Evolutionary conservation across 2,113 vertebrate genomes (phyloP), one percentile per base, ranked within the genome.

Genomic region (Pygoscelis adeliae): DNA sequence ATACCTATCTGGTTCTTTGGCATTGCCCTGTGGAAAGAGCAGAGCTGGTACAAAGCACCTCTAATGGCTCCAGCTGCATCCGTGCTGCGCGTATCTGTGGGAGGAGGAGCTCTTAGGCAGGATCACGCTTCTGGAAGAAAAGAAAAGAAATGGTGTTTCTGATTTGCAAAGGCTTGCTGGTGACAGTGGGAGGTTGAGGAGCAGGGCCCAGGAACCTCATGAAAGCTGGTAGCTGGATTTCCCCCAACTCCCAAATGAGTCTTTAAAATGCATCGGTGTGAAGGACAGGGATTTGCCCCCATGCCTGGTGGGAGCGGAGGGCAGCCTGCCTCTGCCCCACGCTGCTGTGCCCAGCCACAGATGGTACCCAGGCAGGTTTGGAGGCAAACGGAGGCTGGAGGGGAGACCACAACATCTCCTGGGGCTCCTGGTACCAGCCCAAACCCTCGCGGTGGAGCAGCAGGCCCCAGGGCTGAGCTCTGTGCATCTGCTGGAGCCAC

Each of bases 11-110:
- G 9, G 11, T 38, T 59, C 72, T 59, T 82, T 26, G 30, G 26
- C 30, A 3, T 72, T 36, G 15, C 36, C 34, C 25, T 29, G 3
- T 44, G n/a, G 40, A 53, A 70, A 66, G 59, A 52, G 12, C 84
- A 50, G 50, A 46, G 14, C 22, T 46, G 52, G 34, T 52, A 21
- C 59, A 30, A 87, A 79, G 50, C 67, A 22, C 12, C 19, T 56
- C 53, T 56, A 47, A 47, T 42, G 38, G 30, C 36, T 89, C 53
- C 1, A 2, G n/a, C 62, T 66, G 73, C 67, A 18, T 59, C 50
- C 0, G 2, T 66, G 40, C 58, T 50, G 46, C 0, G 2, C 3
- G 0, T 19, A 3, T 44, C n/a, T n/a, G n/a, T 29, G 77, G 34
- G 53, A 95, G 36, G 77, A 86, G 77, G 53, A 72, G 58, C 56